Conservation (phyloP, 2,113 vertebrate genomes). For the Scalopus aquaticus region DNA sequence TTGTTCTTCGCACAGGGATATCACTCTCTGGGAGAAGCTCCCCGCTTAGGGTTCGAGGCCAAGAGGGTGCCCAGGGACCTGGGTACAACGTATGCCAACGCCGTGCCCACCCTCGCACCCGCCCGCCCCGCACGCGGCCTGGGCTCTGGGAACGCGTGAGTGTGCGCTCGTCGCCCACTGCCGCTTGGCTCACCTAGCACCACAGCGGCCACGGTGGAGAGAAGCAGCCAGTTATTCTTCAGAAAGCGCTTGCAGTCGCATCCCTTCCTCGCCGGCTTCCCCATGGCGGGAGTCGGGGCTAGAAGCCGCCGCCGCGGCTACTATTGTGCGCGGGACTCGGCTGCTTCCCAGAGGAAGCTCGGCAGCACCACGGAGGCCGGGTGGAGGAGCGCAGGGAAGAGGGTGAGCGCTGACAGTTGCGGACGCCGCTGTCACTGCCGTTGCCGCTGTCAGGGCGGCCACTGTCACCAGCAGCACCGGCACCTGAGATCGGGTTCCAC, state of each 20-base stretch:
- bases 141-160: not conserved
- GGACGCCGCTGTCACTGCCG: not conserved
- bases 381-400: not conserved
- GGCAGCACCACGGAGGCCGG: not conserved
- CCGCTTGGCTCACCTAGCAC: constrained; percentile 88
- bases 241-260: constrained; percentile 86
- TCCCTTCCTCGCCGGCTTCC: constrained; percentile 83
- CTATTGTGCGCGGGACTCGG: constrained; percentile 79
- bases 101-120: not conserved
- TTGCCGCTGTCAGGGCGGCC: not conserved
- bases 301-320: constrained; percentile 68
- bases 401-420: not conserved
- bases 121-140: constrained; percentile 39
- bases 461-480: not conserved
- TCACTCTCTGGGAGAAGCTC: not conserved
- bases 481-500: not conserved
- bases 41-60: not conserved
- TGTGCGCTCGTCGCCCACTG: not conserved
- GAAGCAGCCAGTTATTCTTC: constrained; percentile 93
- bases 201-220: constrained; percentile 91
- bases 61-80: not conserved
- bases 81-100: not conserved
- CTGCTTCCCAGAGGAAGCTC: not conserved
- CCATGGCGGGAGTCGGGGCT: constrained; percentile 78
- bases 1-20: not conserved